A percentile compares a stretch with the other conserved stretches of the same genome.
These are phyloP conservation scores for Oreonectes daqikongensis DNA, from an alignment of 2,797 vertebrate species.

Conservation along the genomic window DNA sequence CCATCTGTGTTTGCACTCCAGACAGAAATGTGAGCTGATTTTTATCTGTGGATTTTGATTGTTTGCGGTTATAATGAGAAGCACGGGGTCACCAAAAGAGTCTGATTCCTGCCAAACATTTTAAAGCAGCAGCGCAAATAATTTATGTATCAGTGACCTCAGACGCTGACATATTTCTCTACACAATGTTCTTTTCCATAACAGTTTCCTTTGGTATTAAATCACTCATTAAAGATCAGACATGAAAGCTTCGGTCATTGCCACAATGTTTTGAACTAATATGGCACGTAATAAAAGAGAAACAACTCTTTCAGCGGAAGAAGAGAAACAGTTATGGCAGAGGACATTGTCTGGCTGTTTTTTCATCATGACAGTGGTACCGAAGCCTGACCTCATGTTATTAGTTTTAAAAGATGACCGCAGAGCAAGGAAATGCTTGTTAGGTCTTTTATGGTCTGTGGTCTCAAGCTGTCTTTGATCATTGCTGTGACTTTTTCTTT, in stretches of 20 bases:
- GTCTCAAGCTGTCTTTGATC: constrained; percentile 37
- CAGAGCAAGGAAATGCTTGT: constrained; percentile 29
- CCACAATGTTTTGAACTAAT: constrained; percentile 32
- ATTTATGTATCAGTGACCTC: constrained; percentile 61
- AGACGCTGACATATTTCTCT: constrained; percentile 36
- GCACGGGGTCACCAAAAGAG: constrained; percentile 37
- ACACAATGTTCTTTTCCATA: constrained; percentile 14
- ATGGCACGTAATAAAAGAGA: constrained; percentile 30
- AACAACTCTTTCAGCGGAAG: constrained; percentile 38
- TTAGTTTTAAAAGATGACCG: constrained; percentile 34
- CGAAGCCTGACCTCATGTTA: constrained; percentile 33
- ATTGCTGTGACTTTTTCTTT: constrained; percentile 31
- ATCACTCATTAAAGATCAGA: constrained; percentile 56
- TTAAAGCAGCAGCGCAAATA: constrained; percentile 58
- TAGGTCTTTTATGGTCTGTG: constrained; percentile 39
- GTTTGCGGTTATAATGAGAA: constrained; percentile 46
- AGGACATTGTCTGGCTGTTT: constrained; percentile 20
- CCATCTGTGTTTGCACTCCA: constrained; percentile 49
- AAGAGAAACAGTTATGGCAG: constrained; percentile 15
- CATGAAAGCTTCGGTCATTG: constrained; percentile 12
- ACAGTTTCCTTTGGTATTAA: constrained; percentile 39
- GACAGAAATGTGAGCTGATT: constrained; percentile 42
- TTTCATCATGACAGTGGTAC: constrained; percentile 24
- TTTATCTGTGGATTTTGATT: constrained; percentile 53
- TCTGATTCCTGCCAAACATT: constrained; percentile 51